phyloP scores from a whole-genome alignment of 2,797 vertebrate genomes.

The Avahi laniger region DNA sequence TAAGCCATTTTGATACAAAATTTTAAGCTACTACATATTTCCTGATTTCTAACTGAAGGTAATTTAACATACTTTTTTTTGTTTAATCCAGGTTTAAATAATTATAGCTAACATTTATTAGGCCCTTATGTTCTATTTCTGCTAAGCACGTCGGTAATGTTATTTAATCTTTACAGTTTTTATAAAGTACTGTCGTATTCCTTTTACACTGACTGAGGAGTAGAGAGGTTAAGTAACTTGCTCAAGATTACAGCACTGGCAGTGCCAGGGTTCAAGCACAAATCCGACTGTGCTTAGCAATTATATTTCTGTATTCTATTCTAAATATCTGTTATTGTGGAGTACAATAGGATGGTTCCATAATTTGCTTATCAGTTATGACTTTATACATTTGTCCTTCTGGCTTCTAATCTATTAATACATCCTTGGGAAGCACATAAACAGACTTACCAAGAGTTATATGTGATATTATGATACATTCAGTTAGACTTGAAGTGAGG shows the following conservation, averaged over 20 bases:
- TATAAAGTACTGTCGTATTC: not conserved
- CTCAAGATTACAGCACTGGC: not conserved
- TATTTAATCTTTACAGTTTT: slow-evolving; percentile 20
- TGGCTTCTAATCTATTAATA: not conserved
- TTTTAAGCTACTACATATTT: slow-evolving; percentile 28
- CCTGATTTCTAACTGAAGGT: slow-evolving; percentile 32
- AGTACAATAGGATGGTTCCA: not conserved
- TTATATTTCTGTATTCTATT: not conserved
- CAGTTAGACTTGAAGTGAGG: not conserved
- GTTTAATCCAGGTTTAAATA: slow-evolving; percentile 29
- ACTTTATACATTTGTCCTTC: not conserved
- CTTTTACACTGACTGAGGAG: not conserved
- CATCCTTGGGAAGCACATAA: slow-evolving; percentile 5
- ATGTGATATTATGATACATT: not conserved
- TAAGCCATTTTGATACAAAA: not conserved
- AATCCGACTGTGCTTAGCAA: not conserved
- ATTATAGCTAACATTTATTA: slow-evolving; percentile 17
- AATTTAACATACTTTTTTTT: slow-evolving; percentile 22
- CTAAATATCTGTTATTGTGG: slow-evolving; percentile 24
- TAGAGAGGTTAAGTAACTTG: slow-evolving; percentile 34
- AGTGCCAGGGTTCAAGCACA: not conserved
- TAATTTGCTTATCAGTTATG: slow-evolving; percentile 5
- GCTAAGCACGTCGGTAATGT: not conserved
- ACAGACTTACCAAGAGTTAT: slow-evolving; percentile 33
- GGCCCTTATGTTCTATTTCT: slow-evolving; percentile 28